These are phyloP conservation scores for Junco hyemalis DNA, from an alignment of 2,113 vertebrate species.

Conservation along the genomic window DNA sequence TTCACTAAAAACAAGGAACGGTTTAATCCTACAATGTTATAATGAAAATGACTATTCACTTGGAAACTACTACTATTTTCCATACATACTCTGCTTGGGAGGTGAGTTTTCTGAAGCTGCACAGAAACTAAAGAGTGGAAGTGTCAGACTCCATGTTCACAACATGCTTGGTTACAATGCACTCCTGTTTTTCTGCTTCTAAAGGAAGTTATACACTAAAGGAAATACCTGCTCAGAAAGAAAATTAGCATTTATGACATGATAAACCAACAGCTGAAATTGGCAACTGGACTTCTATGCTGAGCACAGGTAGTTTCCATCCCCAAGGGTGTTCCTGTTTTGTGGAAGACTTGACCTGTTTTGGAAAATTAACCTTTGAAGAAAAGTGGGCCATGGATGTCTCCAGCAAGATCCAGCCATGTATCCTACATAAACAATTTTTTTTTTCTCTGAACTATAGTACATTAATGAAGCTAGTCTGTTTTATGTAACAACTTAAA, in stretches of 20 bases:
- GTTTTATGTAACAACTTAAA: not conserved
- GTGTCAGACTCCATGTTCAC: not conserved
- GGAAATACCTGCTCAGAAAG: slow-evolving; percentile 20
- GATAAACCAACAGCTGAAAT: slow-evolving; percentile 27
- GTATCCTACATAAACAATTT: rapidly evolving
- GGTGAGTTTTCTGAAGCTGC: not conserved
- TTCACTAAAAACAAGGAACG: not conserved
- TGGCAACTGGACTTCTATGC: not conserved
- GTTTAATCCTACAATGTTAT: not conserved
- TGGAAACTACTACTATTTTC: not conserved
- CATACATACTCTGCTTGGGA: not conserved
- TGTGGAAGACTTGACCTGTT: not conserved
- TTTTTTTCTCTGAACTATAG: not conserved
- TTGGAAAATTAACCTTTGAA: not conserved
- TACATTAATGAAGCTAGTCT: not conserved
- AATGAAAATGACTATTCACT: not conserved
- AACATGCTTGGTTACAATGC: not conserved
- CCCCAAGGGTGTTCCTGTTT: slow-evolving; percentile 24
- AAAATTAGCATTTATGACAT: not conserved
- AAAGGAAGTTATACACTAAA: slow-evolving; percentile 12
- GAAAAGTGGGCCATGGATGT: not conserved
- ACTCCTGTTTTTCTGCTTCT: slow-evolving; percentile 12
- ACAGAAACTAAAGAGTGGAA: not conserved
- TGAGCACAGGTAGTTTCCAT: slow-evolving; percentile 4
- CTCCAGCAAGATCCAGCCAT: not conserved